Conservation (phyloP, 2,797 vertebrate species). For the Carcharodon carcharias region DNA sequence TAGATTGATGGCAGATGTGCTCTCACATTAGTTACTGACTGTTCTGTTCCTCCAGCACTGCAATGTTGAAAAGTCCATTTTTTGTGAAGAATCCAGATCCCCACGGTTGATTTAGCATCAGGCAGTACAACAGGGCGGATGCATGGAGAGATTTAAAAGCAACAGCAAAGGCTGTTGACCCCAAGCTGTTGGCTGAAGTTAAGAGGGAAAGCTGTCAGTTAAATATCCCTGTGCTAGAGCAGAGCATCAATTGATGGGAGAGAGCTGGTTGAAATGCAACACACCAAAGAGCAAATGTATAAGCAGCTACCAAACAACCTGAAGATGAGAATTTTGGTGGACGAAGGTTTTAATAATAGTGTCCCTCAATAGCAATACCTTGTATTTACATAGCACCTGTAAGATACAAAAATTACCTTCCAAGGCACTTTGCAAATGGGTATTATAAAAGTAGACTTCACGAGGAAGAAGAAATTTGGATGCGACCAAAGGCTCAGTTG, state of each 20-base stretch:
- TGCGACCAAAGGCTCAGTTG: neutral
- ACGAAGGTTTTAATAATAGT: neutral
- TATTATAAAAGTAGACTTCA: neutral
- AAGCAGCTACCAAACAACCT: neutral
- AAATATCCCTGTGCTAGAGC: neutral
- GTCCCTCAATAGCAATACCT: neutral
- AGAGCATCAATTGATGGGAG: neutral
- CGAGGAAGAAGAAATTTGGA: neutral
- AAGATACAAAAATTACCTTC: neutral
- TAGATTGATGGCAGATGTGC: neutral
- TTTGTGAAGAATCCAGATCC: neutral
- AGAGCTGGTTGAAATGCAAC: neutral
- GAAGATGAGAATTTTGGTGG: neutral
- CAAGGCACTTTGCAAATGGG: neutral
- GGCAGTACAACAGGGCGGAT: neutral
- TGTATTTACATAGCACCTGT: neutral
- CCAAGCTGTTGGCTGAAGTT: neutral
- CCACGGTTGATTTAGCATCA: neutral
- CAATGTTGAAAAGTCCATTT: neutral
- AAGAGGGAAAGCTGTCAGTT: neutral
- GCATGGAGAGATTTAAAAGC: neutral
- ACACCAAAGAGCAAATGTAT: neutral
- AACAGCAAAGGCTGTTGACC: neutral
- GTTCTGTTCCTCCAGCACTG: neutral
- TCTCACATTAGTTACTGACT: neutral